A percentile compares a stretch with the other conserved stretches of the same genome.
phyloP scores from a whole-genome alignment of 64 coral and sea anemone species.

The Trachythela sp. region DNA sequence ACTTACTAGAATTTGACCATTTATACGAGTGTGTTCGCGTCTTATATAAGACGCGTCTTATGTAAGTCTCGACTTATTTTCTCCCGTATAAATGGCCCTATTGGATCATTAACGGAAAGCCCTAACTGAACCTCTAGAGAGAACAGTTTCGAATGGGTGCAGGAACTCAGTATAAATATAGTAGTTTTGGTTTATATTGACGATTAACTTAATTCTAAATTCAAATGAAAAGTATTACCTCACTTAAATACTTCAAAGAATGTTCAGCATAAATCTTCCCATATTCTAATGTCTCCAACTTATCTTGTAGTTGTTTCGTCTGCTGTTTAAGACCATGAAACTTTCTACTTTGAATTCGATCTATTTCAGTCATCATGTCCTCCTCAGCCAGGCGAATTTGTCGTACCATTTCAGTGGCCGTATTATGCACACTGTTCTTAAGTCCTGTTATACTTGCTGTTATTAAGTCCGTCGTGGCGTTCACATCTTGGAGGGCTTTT shows the following conservation, averaged over 20 bases:
- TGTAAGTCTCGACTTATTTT: no score
- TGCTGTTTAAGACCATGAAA: not conserved
- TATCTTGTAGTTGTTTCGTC: not conserved
- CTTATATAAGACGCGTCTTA: no score
- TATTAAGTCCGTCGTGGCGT: not conserved
- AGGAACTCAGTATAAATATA: no score
- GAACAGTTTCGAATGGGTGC: no score
- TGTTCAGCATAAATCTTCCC: not conserved
- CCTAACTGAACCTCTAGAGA: no score
- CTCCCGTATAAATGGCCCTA: no score
- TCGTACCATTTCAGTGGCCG: not conserved
- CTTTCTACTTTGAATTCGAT: conserved; percentile 2
- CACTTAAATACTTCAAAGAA: conserved; percentile 10
- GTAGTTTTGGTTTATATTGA: no score
- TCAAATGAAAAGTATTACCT: no score
- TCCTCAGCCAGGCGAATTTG: not conserved
- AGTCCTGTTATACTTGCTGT: not conserved
- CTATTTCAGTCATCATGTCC: conserved; percentile 11
- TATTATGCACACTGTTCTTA: not conserved
- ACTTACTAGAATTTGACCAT: no score
- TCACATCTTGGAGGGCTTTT: not conserved
- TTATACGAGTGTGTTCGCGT: no score
- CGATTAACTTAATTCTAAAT: no score
- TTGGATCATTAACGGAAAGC: no score
- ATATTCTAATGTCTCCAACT: not conserved